phyloP scores from a whole-genome alignment of 2,797 vertebrate genomes.

The Hippoglossus hippoglossus region DNA sequence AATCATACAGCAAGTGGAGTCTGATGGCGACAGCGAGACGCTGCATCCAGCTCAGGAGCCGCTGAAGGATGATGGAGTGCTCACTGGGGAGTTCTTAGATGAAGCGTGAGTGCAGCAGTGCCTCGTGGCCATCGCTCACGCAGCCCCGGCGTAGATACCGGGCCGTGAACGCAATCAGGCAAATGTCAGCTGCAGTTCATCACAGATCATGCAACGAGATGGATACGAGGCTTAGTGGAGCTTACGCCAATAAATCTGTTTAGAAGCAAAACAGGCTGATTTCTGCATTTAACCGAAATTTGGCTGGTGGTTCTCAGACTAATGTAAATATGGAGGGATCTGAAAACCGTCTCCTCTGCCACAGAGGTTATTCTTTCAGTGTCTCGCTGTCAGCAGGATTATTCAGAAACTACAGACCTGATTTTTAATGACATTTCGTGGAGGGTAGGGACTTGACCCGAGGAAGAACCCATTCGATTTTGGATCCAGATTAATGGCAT shows the following conservation, averaged over 20 bases:
- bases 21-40: conserved; percentile 15
- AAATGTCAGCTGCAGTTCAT: conserved; percentile 39
- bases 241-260: conserved; percentile 29
- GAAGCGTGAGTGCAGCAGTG: conserved; percentile 52
- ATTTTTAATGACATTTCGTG: too few relatives aligned
- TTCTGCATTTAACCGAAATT: conserved; percentile 2
- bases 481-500: too few relatives aligned
- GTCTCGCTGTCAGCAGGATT: too few relatives aligned
- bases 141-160: conserved; percentile 29
- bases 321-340: too few relatives aligned
- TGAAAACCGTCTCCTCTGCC: not conserved
- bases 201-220: conserved; percentile 42
- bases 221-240: conserved; percentile 39
- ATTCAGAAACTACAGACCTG: too few relatives aligned
- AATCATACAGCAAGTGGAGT: conserved; percentile 9
- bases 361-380: too few relatives aligned
- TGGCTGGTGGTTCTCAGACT: not conserved
- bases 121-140: conserved; percentile 48
- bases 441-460: too few relatives aligned
- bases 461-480: too few relatives aligned
- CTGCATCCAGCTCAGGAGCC: conserved; percentile 22
- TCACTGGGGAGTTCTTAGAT: conserved; percentile 51
- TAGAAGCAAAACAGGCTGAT: conserved; percentile 6
- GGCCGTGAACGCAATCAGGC: conserved; percentile 40
- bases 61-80: conserved; percentile 50